Conservation (phyloP, 2,888 invertebrate species). For the Oscheius sp. region DNA sequence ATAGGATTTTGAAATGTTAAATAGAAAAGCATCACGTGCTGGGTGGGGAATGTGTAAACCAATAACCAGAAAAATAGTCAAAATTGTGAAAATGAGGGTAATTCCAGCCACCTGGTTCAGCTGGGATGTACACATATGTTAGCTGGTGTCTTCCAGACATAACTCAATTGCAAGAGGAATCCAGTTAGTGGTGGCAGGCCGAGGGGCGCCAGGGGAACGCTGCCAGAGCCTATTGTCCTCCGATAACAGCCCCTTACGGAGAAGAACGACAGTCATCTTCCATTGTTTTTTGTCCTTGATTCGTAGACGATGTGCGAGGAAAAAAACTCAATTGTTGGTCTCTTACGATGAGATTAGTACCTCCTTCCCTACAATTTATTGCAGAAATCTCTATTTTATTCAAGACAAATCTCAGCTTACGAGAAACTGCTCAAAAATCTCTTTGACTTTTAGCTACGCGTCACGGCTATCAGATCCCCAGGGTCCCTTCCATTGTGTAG, state of each 20-base stretch:
- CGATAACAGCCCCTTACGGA: conserved; percentile 1
- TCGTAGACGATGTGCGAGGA: no score
- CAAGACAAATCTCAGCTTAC: no score
- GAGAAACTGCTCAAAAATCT: no score
- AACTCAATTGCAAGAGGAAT: conserved; percentile 26
- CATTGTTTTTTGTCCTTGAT: conserved; percentile 8
- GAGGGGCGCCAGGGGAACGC: conserved; percentile 27
- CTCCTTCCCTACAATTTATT: no score
- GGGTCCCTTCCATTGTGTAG: conserved; percentile 24
- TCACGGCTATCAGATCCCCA: conserved; percentile 21
- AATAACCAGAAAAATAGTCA: no score
- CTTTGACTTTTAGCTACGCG: background rate
- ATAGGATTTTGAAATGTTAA: no score
- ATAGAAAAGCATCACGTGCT: no score
- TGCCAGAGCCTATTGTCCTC: conserved; percentile 6
- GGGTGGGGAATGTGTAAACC: no score
- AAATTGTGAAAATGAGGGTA: no score
- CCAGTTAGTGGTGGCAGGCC: conserved; percentile 28
- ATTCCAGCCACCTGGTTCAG: no score
- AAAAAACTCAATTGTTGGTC: conserved; percentile 2
- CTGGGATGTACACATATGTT: conserved; percentile 20
- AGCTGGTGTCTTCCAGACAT: conserved; percentile 28
- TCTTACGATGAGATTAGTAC: background rate
- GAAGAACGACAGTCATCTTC: background rate
- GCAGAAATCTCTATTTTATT: no score